Percentiles rank a stretch among this genome's conserved stretches.
Evolutionary conservation across 2,888 invertebrate genomes (phyloP).

Genomic region (Carpatolechia fugitivella): DNA sequence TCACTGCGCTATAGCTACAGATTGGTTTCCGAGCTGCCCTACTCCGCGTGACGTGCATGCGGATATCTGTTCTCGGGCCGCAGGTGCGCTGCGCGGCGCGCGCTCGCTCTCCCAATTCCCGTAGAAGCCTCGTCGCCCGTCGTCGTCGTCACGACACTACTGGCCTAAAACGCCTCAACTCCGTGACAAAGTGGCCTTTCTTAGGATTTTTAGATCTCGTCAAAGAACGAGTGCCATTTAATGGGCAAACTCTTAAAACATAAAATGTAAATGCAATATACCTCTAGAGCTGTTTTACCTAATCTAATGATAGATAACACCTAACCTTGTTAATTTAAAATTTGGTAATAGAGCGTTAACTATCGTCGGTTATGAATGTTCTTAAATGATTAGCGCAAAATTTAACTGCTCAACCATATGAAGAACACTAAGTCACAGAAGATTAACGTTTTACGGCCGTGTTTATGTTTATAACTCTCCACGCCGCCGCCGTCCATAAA

Average conservation of each 20-base stretch:
- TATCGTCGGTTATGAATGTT: neutral
- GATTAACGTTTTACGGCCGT: slow-evolving; percentile 52
- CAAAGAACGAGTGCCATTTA: no score
- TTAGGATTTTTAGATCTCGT: no score
- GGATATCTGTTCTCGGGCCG: neutral
- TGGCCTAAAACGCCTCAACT: neutral
- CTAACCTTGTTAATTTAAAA: no score
- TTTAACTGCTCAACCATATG: slow-evolving; percentile 25
- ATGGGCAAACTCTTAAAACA: no score
- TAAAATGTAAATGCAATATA: no score
- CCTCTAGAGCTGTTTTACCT: no score
- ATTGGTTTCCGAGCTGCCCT: neutral
- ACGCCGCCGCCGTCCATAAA: slow-evolving; percentile 39
- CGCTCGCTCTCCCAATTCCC: neutral
- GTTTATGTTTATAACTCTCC: slow-evolving; percentile 54
- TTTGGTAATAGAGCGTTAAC: no score
- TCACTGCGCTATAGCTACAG: no score
- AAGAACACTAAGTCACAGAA: slow-evolving; percentile 39
- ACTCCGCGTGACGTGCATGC: neutral
- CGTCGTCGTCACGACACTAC: neutral
- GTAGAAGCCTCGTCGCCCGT: neutral
- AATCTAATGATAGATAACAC: no score
- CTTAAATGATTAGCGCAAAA: slow-evolving; percentile 15
- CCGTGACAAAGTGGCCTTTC: neutral
- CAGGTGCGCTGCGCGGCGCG: neutral